Conservation (phyloP, 1,140 invertebrate genomes). For the Drosophila nannoptera region DNA sequence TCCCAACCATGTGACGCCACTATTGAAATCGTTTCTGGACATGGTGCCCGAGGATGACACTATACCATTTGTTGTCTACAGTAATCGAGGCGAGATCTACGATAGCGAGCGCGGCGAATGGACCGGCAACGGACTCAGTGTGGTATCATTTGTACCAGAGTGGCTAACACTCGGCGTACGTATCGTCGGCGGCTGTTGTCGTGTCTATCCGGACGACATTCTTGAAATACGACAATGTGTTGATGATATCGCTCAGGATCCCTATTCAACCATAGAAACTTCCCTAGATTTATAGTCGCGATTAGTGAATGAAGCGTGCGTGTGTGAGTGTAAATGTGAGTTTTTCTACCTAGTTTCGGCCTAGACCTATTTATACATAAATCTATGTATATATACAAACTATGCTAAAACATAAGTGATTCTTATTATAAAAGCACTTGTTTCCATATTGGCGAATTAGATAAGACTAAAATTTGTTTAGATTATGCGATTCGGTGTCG, state of each 20-base stretch:
- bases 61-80: constrained; percentile 84
- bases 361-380: constrained; percentile 15
- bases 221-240: constrained; percentile 79
- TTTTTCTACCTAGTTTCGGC: constrained; percentile 5
- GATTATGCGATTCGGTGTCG: constrained; percentile 1
- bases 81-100: constrained; percentile 85
- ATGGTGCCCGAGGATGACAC: constrained; percentile 35
- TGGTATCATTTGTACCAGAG: constrained; percentile 82
- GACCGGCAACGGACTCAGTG: constrained; percentile 80
- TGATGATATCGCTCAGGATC: constrained; percentile 45
- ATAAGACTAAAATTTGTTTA: not conserved
- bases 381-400: constrained; percentile 4
- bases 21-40: constrained; percentile 80
- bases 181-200: constrained; percentile 90
- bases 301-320: not conserved
- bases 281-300: constrained; percentile 10
- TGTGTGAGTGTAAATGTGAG: not conserved
- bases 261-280: constrained; percentile 28
- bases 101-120: constrained; percentile 80
- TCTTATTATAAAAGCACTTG: constrained; percentile 2
- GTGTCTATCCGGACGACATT: constrained; percentile 85
- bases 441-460: not conserved
- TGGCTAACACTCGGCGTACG: constrained; percentile 86
- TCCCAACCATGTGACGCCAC: constrained; percentile 81
- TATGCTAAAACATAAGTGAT: constrained; percentile 11